Evolutionary conservation across 2,888 invertebrate genomes (phyloP), one percentile per base, ranked within the genome.

Genomic region (Onchidella celtica): DNA sequence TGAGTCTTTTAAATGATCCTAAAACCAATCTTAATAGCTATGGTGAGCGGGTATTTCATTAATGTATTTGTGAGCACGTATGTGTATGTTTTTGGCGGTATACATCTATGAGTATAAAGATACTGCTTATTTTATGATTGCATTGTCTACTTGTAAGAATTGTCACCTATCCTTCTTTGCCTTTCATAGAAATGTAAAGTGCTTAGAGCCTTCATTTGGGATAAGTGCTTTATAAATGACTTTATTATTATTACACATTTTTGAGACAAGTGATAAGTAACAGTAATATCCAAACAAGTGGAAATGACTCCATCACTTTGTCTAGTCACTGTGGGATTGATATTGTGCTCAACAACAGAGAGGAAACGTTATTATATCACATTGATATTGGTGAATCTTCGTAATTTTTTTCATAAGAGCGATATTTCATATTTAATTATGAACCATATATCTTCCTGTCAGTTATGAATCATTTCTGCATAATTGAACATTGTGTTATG

Each of bases 91-190:
- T 47, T 47, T 47, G 47, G 47, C 17, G 47, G 47, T 47, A 47
- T 47, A 17, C 47, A 47, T 47, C 47, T 17, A 47, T 47, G 47
- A 47, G 47, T 47, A 47, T 47, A 47, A 47, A 47, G 47, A 47
- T 17, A 47, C 47, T 47, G 47, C 47, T 47, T 47, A 47, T 47
- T 11, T 47, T 47, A 17, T 47, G 47, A 47, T 47, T 47, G 47
- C 47, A 47, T 47, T 47, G 61, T 61, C 61, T 17, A 24, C 61
- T 61, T 61, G 27, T 61, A 61, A 61, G 4, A 21, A 61, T 61
- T 61, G 61, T 61, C 61, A 61, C 61, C 61, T 61, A 47, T 47
- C 17, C 47, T 47, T 47, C 47, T 47, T 47, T 47, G 47, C 17
- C 9, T 47, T 47, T 47, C 47, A 47, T 47, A 47, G 47, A 47